Evolutionary conservation across 92 coral and sea anemone species (phyloP), one percentile per base, ranked within the genome.

Genomic region (Metridium senile): DNA sequence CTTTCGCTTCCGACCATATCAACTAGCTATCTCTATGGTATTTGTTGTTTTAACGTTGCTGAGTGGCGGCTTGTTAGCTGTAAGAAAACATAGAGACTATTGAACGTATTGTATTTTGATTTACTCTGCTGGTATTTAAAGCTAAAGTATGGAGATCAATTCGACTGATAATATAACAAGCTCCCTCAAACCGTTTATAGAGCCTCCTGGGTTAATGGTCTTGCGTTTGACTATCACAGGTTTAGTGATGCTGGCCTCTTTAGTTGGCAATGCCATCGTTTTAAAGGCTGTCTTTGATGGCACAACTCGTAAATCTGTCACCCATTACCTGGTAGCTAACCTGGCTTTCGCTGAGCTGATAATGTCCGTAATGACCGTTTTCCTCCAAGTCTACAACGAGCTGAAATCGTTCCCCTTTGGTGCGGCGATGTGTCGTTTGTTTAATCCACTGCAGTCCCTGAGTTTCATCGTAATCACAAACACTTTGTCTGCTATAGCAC

Each of bases 281-380:
- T 71, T 74, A 45, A 82, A 87, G 66, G 87, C 91, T 1, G 81
- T 87, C 0, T 77, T 59, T 61, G 79, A 66, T 29, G 66, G 33
- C 26, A 70, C 84, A 17, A 34, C 26, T 58, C 84, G 73, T 52
- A 87, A 82, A 45, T 73, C 91, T 11, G 33, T 87, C 21, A 82
- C 91, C 0, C 81, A 87, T 73, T 64, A 72, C 32, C 85, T 87
- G 47, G 91, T 87, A 7, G 78, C 84, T 17, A 87, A 87, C 68
- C 39, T 87, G 63, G 88, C 91, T 26, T 47, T 73, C 16, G 91
- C 85, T 17, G 91, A 87, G 71, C 57, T 87, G 27, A 26, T 87
- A 22, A 66, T 19, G 13, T 71, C 84, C 18, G 23, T 82, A 6
- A 64, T 85, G 17, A 68, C 76, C 54, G 69, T 87, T 3, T 74